These are phyloP conservation scores for Styela plicata DNA, from an alignment of 23 tunicate species.

Conservation along the genomic window DNA sequence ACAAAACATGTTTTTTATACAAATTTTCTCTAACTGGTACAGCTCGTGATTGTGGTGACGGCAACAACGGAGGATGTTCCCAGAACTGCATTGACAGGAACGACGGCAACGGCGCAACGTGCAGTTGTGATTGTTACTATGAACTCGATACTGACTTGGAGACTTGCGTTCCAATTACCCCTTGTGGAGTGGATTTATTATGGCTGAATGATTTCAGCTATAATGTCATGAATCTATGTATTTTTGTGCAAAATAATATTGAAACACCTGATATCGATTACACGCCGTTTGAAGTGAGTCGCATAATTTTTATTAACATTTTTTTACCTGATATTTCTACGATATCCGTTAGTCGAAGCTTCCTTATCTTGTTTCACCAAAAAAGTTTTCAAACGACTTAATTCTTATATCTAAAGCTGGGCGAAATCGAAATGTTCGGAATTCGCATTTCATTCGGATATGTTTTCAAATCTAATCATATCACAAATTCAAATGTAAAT, in stretches of 20 bases:
- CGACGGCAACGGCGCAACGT: background rate
- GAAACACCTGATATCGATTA: background rate
- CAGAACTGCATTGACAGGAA: constrained; percentile 30
- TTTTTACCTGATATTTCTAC: no score
- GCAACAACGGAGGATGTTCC: constrained; percentile 21
- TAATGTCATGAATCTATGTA: background rate
- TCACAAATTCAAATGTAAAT: no score
- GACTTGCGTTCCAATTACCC: constrained; percentile 1
- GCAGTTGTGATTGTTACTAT: constrained; percentile 20
- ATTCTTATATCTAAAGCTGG: no score
- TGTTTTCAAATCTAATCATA: no score
- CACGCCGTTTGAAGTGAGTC: background rate
- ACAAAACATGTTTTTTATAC: no score
- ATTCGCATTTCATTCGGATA: no score
- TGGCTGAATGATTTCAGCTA: constrained; percentile 22
- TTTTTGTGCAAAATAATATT: background rate
- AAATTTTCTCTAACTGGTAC: no score
- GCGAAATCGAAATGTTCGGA: no score
- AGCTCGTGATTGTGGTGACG: background rate
- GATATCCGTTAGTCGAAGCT: no score
- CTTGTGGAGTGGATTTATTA: constrained; percentile 16
- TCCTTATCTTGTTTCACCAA: no score
- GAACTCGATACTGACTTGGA: background rate
- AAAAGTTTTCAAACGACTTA: no score
- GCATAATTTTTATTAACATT: no score